Base-by-base conservation (phyloP, 2,888 invertebrate genomes). In the Drosophila helvetica region DNA sequence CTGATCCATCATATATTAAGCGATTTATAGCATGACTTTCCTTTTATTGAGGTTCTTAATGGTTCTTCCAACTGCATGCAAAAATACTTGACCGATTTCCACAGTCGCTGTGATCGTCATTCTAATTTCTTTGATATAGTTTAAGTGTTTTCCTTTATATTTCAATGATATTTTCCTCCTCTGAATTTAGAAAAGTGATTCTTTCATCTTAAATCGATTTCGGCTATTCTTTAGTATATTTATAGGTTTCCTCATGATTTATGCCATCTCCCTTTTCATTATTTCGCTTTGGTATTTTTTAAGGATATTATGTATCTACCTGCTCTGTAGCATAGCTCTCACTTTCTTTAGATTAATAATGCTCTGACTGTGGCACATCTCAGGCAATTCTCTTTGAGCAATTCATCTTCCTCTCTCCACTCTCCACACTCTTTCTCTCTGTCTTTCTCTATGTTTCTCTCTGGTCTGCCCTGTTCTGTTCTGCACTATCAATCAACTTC, bases 401-500 rank as follows among this genome's bases (percentile, higher is more conserved):
- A 50, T 30, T 48, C 8, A 38, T 30, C 19, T 30, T 18, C 15
- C 58, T 8, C 10, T 19, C 25, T 33, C 12, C 33, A 33, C 33
- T 38, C 15, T 33, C 4, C 33, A 33, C 12, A 12, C 33, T 38
- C 15, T 15, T 10, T 30, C 10, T 10, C 30, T 1, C 12, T 5
- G 33, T 15, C 38, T 38, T 74, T 42, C 71, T 67, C 33, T 56
- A 48, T 54, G 33, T 42, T 55, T 46, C 25, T 25, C 25, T 45
- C 38, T 38, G 15, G 2, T 55, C 43, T 33, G 50, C 12, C 46
- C 43, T 25, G 64, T 38, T 63, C 46, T 50, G 1, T 50, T 15
- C 25, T 48, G 30, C 42, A 70, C 77, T 73, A 88, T 84, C 83
- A 88, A 88, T 85, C 85, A 85, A 75, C 64, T 88, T 84, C 85